Evolutionary conservation across 2,888 invertebrate species (phyloP), one percentile per base, ranked within the genome.

Genomic region (Caenorhabditis zanzibari): DNA sequence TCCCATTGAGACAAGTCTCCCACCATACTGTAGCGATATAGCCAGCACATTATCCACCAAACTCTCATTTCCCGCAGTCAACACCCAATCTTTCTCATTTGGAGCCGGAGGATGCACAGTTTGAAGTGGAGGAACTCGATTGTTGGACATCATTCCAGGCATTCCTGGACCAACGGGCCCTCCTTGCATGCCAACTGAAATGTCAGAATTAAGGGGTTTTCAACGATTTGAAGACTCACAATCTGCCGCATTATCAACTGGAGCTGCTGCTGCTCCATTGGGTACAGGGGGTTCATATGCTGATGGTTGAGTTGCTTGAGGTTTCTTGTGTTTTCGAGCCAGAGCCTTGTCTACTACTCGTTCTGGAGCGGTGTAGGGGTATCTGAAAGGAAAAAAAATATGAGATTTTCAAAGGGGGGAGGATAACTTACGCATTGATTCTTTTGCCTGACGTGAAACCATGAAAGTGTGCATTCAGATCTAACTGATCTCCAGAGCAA

Each of bases 11-110:
- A 89, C 88, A 0, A 91, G 85, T 28, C 91, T 80, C 35, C 91
- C 91, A 28, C 88, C 87, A 56, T 90, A 90, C 52, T 88, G 85
- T 16, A 90, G 77, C 16, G 89, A 89, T 28, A 89, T 88, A 0
- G 90, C 89, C 0, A 91, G 79, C 4, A 91, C 91, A 59, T 89
- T 90, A 81, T 91, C 91, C 16, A 92, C 90, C 32, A 90, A 82
- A 35, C 85, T 85, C 44, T 91, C 91, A 52, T 88, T 87, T 32
- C 88, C 86, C 4, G 90, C 87, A 9, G 90, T 88, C 81, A 92
- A 63, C 19, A 91, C 91, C 91, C 91, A 91, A 22, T 92, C 89
- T 49, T 89, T 88, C 76, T 91, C 91, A 68, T 90, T 88, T 0
- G 91, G 91, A 0, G 89, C 81, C 16, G 89, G 86, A 2, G 91